Evolutionary conservation across 2,888 invertebrate species (phyloP).

Genomic region (Byasa hedistus): DNA sequence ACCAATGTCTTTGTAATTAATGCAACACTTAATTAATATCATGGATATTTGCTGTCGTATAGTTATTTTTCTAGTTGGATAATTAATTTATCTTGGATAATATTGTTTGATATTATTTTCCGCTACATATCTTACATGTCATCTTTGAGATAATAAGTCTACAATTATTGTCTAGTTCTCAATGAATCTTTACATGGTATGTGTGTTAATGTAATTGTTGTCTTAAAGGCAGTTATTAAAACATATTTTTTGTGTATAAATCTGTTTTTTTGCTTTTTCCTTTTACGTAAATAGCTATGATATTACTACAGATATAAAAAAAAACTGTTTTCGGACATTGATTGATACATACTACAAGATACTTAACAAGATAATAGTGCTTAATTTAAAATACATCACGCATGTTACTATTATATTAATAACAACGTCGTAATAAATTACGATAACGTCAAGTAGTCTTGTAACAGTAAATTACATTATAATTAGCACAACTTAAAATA

Average conservation of each 20-base stretch:
- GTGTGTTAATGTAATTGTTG: too few relatives aligned
- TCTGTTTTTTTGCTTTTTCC: too few relatives aligned
- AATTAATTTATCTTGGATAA: not conserved
- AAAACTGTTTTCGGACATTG: too few relatives aligned
- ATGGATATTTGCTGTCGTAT: not conserved
- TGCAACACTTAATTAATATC: not conserved
- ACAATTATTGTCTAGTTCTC: too few relatives aligned
- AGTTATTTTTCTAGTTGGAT: not conserved
- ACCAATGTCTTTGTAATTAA: not conserved
- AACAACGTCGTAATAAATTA: conserved; percentile 25
- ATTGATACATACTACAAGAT: too few relatives aligned
- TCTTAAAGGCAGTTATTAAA: too few relatives aligned
- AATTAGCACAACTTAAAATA: conserved; percentile 22
- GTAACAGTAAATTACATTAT: conserved; percentile 25
- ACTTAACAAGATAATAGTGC: too few relatives aligned
- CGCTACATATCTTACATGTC: too few relatives aligned
- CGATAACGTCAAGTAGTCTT: conserved; percentile 24
- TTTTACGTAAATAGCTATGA: too few relatives aligned
- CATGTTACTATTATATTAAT: conserved; percentile 4
- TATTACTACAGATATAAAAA: too few relatives aligned
- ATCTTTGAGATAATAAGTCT: not conserved
- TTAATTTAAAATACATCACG: conserved; percentile 14
- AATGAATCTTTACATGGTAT: too few relatives aligned
- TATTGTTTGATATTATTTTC: not conserved
- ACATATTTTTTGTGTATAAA: too few relatives aligned